Evolutionary conservation across 2,888 invertebrate species (phyloP).

Genomic region (Tipula helvola): DNA sequence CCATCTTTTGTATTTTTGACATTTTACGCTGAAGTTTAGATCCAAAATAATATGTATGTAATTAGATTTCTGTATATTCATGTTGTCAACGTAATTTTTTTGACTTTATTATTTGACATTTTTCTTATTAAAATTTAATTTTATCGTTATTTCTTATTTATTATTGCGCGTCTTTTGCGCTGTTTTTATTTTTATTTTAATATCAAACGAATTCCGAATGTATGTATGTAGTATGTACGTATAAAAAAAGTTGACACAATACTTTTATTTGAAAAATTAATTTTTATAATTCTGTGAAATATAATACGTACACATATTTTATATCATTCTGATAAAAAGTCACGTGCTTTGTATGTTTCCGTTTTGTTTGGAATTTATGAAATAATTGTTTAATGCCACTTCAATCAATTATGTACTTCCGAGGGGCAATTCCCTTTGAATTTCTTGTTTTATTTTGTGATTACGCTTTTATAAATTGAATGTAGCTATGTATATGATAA

Average conservation of each 20-base stretch:
- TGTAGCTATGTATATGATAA: background rate
- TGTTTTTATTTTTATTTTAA: background rate
- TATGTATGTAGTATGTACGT: background rate
- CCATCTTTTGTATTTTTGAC: background rate
- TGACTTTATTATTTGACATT: background rate
- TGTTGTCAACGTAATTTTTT: background rate
- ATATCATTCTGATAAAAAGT: background rate
- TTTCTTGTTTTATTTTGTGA: background rate
- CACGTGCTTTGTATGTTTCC: background rate
- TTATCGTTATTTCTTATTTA: background rate
- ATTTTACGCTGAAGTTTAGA: background rate
- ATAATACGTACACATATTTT: background rate
- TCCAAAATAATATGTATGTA: background rate
- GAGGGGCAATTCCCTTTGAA: background rate
- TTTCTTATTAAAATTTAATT: background rate
- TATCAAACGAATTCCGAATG: background rate
- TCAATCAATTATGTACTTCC: background rate
- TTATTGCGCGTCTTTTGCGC: background rate
- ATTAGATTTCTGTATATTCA: background rate
- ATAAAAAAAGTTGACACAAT: background rate
- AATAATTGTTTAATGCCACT: background rate
- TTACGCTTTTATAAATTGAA: background rate
- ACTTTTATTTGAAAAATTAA: background rate
- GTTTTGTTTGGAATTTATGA: constrained; percentile 4
- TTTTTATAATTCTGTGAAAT: background rate